phyloP scores from a whole-genome alignment of 2,797 vertebrate species.

The Tenualosa thibaudeaui region DNA sequence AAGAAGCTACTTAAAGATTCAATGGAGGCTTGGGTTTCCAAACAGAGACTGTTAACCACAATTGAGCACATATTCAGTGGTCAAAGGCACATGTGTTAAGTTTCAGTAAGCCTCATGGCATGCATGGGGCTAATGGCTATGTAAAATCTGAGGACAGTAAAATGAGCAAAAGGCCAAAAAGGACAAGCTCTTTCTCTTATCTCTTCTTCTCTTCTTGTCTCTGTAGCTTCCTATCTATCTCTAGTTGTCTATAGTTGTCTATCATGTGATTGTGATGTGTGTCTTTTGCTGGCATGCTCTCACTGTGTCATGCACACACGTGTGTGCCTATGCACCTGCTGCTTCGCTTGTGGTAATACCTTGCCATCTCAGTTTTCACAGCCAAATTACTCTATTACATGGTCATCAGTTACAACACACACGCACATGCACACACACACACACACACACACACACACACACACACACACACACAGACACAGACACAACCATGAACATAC shows the following conservation, averaged over 20 bases:
- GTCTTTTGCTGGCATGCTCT: background rate
- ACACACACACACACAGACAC: background rate
- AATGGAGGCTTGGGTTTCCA: conserved; percentile 76
- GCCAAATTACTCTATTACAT: conserved; percentile 63
- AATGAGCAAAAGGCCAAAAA: too few relatives aligned
- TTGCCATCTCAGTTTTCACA: conserved; percentile 65
- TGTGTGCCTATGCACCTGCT: conserved; percentile 34
- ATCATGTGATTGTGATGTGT: background rate
- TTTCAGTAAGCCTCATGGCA: conserved; percentile 18
- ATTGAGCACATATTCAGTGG: conserved; percentile 31
- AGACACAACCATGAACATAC: too few relatives aligned
- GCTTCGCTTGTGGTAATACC: conserved; percentile 54
- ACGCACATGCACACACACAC: background rate
- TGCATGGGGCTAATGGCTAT: background rate
- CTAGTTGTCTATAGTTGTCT: too few relatives aligned
- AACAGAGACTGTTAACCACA: conserved; percentile 52
- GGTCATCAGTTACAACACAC: conserved; percentile 42
- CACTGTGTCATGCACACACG: background rate
- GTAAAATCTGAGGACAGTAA: background rate
- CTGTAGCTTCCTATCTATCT: background rate
- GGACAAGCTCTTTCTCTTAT: background rate
- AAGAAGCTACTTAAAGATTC: conserved; percentile 72
- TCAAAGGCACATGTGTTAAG: conserved; percentile 43
- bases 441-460: background rate
- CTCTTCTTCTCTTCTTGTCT: background rate